Conservation (phyloP, 1,140 invertebrate genomes). For the Eriosoma lanigerum region DNA sequence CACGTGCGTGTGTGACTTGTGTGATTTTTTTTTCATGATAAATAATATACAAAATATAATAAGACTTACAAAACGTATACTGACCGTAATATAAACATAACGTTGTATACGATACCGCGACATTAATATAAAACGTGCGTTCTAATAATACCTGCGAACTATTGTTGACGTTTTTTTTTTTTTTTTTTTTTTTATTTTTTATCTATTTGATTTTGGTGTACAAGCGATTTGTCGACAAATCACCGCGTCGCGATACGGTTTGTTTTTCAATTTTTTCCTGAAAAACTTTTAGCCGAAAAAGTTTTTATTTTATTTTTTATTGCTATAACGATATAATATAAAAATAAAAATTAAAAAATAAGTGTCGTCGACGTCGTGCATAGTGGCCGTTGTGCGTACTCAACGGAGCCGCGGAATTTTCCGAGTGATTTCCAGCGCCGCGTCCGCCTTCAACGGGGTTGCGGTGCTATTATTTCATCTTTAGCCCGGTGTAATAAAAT, state of each 20-base stretch:
- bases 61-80: too few relatives aligned
- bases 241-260: slow-evolving; percentile 7
- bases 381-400: neutral
- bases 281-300: too few relatives aligned
- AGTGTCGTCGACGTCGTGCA: neutral
- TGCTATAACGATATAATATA: too few relatives aligned
- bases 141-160: too few relatives aligned
- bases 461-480: slow-evolving; percentile 52
- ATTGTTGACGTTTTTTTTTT: neutral
- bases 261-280: neutral
- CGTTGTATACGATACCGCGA: neutral
- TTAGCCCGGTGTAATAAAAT: slow-evolving; percentile 38
- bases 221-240: neutral
- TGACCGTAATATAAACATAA: too few relatives aligned
- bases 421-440: neutral
- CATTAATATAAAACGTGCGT: neutral
- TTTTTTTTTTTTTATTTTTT: too few relatives aligned
- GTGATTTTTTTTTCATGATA: slow-evolving; percentile 38
- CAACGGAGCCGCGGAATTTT: neutral
- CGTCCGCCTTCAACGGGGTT: slow-evolving; percentile 40
- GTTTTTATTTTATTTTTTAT: too few relatives aligned
- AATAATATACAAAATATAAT: too few relatives aligned
- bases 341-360: neutral
- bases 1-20: slow-evolving; percentile 48
- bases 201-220: neutral